Evolutionary conservation across 2,113 vertebrate genomes (phyloP).

Genomic region (Limanda limanda): DNA sequence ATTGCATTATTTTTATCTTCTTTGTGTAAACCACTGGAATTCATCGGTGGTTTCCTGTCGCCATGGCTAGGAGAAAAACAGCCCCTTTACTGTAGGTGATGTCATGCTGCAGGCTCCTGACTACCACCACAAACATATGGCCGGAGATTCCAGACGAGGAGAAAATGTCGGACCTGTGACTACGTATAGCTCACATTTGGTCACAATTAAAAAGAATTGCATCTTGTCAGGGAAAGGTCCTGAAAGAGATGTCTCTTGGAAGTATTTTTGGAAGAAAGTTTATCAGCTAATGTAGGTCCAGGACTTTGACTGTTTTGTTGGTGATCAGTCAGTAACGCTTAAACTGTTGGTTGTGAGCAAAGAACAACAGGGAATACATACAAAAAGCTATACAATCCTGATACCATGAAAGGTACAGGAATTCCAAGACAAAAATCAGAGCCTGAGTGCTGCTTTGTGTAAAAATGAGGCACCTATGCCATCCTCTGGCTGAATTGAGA

Average conservation of each 20-base stretch:
- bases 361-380: background rate
- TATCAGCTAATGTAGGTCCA: background rate
- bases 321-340: background rate
- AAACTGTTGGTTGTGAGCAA: background rate
- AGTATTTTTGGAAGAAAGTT: slow-evolving; percentile 5
- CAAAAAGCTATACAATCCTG: slow-evolving; percentile 4
- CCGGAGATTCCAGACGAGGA: slow-evolving; percentile 44
- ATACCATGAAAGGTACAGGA: slow-evolving; percentile 18
- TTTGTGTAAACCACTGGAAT: slow-evolving; percentile 46
- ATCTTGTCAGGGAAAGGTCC: slow-evolving; percentile 15
- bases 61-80: slow-evolving; percentile 55
- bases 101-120: slow-evolving; percentile 55
- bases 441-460: background rate
- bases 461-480: slow-evolving; percentile 29
- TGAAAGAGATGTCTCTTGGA: slow-evolving; percentile 10
- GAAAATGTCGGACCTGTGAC: slow-evolving; percentile 22
- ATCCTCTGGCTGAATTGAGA: slow-evolving; percentile 35
- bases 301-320: background rate
- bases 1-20: slow-evolving; percentile 11
- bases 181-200: slow-evolving; percentile 49
- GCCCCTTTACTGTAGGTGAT: slow-evolving; percentile 40
- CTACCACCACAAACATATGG: slow-evolving; percentile 58
- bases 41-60: slow-evolving; percentile 47
- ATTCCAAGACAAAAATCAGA: background rate
- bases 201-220: slow-evolving; percentile 25